A percentile compares a stretch with the other conserved stretches of the same genome.
Conservation (phyloP, 2,113 vertebrate genomes). For the Martes martes region DNA sequence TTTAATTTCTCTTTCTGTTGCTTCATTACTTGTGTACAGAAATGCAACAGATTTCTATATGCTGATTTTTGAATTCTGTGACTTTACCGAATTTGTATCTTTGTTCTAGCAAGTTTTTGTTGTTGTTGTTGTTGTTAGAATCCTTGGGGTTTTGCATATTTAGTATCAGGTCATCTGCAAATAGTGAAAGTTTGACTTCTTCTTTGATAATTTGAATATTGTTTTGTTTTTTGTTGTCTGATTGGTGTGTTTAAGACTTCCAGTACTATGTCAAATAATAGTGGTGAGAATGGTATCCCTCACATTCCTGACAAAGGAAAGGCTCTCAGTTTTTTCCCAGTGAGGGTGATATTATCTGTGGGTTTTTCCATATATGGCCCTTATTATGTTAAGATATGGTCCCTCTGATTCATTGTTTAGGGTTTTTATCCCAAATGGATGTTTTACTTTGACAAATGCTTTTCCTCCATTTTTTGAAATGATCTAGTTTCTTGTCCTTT, state of each 20-base stretch:
- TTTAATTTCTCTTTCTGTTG: background rate
- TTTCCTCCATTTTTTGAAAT: background rate
- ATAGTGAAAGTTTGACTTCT: background rate
- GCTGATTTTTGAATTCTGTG: background rate
- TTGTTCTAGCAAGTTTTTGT: background rate
- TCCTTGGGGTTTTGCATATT: background rate
- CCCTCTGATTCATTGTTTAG: background rate
- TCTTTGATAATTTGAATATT: background rate
- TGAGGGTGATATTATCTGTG: background rate
- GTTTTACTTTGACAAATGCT: background rate
- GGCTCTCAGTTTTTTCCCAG: background rate
- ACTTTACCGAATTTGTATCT: background rate
- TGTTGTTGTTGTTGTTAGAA: background rate
- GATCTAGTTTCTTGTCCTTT: background rate
- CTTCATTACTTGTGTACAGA: background rate
- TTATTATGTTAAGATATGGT: background rate
- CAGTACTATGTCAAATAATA: background rate
- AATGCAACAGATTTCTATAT: background rate
- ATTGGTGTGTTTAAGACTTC: background rate
- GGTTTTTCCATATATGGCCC: background rate
- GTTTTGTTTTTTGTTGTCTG: background rate
- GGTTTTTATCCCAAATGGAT: background rate
- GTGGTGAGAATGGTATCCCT: background rate
- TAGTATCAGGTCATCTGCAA: background rate
- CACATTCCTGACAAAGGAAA: background rate